Base-by-base conservation (phyloP, 1,140 invertebrate genomes). In the Brachionus rubens region DNA sequence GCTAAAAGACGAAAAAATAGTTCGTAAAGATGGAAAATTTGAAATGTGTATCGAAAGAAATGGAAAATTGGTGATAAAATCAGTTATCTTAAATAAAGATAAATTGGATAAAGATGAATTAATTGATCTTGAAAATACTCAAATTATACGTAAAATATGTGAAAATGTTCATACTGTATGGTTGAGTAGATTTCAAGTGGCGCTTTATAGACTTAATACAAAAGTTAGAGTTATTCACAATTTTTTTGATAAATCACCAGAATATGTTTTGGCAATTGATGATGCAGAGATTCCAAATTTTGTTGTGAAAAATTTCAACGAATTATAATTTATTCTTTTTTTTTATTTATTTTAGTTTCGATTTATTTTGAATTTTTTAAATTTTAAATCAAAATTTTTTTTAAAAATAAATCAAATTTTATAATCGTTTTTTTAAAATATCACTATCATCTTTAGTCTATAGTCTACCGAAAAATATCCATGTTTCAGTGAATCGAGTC, bases 241-340 rank as follows among this genome's bases (percentile, higher is more conserved):
- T 36, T 59, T 59, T 59, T 59, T 33, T 59, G 54, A 59, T 36
- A 59, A 28, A 36, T 36, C 54, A 16, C 54, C 54, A 7, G 54
- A 59, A 36, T 59, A 59, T 36, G 28, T 19, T 33, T 59, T 59
- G 28, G 16, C 30, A 5, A 59, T 59, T 59, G 54, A 59, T 59
- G 54, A 59, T 36, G 12, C 54, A 16, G 54, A 59, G n/a, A 59
- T 36, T 36, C 54, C 54, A n/a, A 59, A 59, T 59, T 59, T 59
- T n/a, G 30, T 21, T 19, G 36, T 59, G 12, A 54, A 54, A 28
- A 54, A 54, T 14, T 28, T 26, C 26, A 54, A 54, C 33, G 52
- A 54, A 54, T 3, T 54, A n/a, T 54, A 54, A 43, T 12, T 43
- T 2, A 43, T 12, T 12, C 5, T 43, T 12, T 48, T 48, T 48